Conservation (phyloP, 2,888 invertebrate genomes). For the Acrocera orbiculus region DNA sequence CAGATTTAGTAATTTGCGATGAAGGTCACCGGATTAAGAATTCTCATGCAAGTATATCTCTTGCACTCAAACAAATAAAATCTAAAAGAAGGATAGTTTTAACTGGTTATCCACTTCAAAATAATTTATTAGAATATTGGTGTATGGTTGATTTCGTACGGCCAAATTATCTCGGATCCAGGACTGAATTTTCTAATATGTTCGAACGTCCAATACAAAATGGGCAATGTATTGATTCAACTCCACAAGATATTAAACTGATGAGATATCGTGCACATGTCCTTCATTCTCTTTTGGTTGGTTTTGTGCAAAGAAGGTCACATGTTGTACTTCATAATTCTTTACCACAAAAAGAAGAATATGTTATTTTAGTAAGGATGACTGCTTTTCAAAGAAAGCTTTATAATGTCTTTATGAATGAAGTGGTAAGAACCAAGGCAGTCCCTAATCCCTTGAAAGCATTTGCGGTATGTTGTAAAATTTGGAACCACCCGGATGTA, state of each 20-base stretch:
- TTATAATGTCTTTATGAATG: conserved; percentile 87
- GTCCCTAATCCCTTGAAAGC: conserved; percentile 93
- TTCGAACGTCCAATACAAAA: conserved; percentile 97
- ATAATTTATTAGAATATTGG: conserved; percentile 93
- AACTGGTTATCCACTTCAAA: conserved; percentile 96
- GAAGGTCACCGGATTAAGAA: conserved; percentile 98
- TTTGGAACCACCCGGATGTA: conserved; percentile 92
- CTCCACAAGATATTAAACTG: conserved; percentile 77
- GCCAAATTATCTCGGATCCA: conserved; percentile 91
- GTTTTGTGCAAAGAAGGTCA: conserved; percentile 91
- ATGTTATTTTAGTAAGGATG: conserved; percentile 79
- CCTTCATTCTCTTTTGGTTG: conserved; percentile 78
- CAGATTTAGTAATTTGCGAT: conserved; percentile 87
- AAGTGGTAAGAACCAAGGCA: conserved; percentile 66
- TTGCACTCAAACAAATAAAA: conserved; percentile 84
- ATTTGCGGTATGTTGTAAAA: conserved; percentile 96
- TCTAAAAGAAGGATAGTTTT: conserved; percentile 88
- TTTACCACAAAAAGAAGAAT: conserved; percentile 87
- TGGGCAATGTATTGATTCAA: conserved; percentile 95
- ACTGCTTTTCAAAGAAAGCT: conserved; percentile 76
- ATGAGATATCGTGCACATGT: conserved; percentile 95
- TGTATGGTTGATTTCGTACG: conserved; percentile 98
- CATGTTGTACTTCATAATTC: conserved; percentile 85
- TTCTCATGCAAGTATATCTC: conserved; percentile 89
- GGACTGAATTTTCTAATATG: conserved; percentile 96